phyloP scores from a whole-genome alignment of 2,113 vertebrate species.

The Condylura cristata region DNA sequence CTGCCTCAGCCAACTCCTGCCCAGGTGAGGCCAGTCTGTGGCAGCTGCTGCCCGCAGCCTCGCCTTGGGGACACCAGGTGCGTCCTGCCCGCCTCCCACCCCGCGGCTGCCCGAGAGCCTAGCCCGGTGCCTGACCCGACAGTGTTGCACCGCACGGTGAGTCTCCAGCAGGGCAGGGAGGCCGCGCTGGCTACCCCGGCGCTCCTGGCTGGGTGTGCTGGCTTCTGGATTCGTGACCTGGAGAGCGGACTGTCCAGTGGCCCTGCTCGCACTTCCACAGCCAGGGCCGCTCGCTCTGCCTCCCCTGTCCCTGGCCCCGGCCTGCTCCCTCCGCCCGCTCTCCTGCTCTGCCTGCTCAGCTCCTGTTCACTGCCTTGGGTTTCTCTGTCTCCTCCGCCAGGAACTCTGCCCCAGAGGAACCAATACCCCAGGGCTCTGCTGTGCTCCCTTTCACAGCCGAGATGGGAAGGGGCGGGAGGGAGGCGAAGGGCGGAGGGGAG shows the following conservation, averaged over 20 bases:
- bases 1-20: neutral
- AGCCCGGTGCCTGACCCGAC: neutral
- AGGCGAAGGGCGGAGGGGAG: conserved; percentile 63
- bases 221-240: neutral
- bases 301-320: fast-evolving
- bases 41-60: neutral
- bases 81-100: fast-evolving
- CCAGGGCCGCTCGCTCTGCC: neutral
- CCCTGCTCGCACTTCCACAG: fast-evolving
- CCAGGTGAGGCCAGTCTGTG: fast-evolving
- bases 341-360: conserved; percentile 59
- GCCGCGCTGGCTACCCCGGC: neutral
- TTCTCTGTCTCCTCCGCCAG: conserved; percentile 76
- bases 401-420: conserved; percentile 82
- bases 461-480: conserved; percentile 76
- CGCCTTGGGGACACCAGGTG: fast-evolving
- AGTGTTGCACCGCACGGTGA: neutral
- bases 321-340: conserved; percentile 35
- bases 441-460: conserved; percentile 78
- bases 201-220: neutral
- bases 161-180: neutral
- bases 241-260: neutral
- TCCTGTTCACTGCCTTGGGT: neutral
- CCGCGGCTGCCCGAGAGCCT: neutral
- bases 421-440: conserved; percentile 74